Base-by-base conservation (phyloP, 1,140 invertebrate species). In the Mercenaria mercenaria region DNA sequence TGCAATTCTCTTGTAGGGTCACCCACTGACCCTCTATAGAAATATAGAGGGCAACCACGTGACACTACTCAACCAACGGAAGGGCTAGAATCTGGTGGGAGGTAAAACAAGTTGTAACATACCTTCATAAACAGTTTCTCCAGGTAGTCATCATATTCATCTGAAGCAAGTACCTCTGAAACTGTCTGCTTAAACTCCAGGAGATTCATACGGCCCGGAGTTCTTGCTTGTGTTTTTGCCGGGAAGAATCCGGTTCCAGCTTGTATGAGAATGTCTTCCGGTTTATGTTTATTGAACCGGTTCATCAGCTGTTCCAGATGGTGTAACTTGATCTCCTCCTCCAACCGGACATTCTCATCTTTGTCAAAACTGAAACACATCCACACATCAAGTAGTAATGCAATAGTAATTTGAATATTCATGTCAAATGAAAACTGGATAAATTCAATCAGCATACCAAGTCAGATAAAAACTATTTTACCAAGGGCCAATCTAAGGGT, bases 71-170 rank as follows among this genome's bases (percentile, higher is more conserved):
- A n/a, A n/a, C n/a, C n/a, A n/a, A n/a, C n/a, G n/a, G n/a, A n/a
- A n/a, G n/a, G n/a, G n/a, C n/a, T n/a, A n/a, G n/a, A n/a, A n/a
- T n/a, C n/a, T n/a, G n/a, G n/a, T n/a, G n/a, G n/a, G n/a, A n/a
- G n/a, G n/a, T n/a, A n/a, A n/a, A n/a, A n/a, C n/a, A n/a, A n/a
- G n/a, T n/a, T n/a, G n/a, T n/a, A n/a, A 81, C 90, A 34, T 83
- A 96, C 95, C 93, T 96, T 96, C 26, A 92, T 91, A 74, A 96
- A 96, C 8, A 96, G 91, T 90, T 95, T 95, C 52, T 95, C 95
- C 84, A 96, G 39, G 74, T 96, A 95, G 67, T 95, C 94, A 83
- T 95, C 91, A 80, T 95, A 95, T 69, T 95, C 94, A 67, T 94
- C 69, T 10, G 95, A 95, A 23, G 90, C 92, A 2, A 96, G 87